Percentiles rank a stretch among this genome's conserved stretches.
These are phyloP conservation scores for Hanleya hanleyi DNA, from an alignment of 2,888 invertebrate species.

Conservation along the genomic window DNA sequence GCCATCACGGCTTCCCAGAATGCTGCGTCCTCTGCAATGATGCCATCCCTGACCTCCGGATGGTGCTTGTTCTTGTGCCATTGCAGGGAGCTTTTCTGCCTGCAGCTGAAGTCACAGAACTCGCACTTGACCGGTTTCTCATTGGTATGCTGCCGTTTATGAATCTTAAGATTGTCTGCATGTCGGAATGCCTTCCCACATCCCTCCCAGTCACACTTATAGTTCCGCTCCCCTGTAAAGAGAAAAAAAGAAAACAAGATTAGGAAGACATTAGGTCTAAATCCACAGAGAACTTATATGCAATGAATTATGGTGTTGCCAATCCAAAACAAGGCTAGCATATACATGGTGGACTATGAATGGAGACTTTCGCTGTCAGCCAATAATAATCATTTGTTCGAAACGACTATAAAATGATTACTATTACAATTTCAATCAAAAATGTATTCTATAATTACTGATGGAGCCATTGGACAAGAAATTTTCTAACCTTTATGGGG, in stretches of 20 bases:
- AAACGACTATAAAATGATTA: no score
- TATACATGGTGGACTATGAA: no score
- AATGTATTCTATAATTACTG: no score
- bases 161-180: slow-evolving; percentile 69
- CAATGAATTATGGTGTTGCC: neutral
- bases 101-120: slow-evolving; percentile 68
- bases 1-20: slow-evolving; percentile 2
- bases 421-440: no score
- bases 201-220: slow-evolving; percentile 64
- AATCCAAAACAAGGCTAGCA: neutral
- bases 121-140: slow-evolving; percentile 70
- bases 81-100: slow-evolving; percentile 69
- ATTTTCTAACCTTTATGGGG: no score
- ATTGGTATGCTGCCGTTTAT: slow-evolving; percentile 68
- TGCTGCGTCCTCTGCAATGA: neutral
- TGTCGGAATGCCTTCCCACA: slow-evolving; percentile 71
- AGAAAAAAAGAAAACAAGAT: neutral
- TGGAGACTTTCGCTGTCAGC: no score
- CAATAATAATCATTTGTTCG: no score
- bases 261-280: neutral
- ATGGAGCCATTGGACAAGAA: no score
- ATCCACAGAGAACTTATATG: neutral
- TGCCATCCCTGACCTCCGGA: neutral
- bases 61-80: slow-evolving; percentile 63
- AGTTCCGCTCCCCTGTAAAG: slow-evolving; percentile 66